These are phyloP conservation scores for Druon quercuslanigerum DNA, from an alignment of 1,140 invertebrate species.

Conservation along the genomic window DNA sequence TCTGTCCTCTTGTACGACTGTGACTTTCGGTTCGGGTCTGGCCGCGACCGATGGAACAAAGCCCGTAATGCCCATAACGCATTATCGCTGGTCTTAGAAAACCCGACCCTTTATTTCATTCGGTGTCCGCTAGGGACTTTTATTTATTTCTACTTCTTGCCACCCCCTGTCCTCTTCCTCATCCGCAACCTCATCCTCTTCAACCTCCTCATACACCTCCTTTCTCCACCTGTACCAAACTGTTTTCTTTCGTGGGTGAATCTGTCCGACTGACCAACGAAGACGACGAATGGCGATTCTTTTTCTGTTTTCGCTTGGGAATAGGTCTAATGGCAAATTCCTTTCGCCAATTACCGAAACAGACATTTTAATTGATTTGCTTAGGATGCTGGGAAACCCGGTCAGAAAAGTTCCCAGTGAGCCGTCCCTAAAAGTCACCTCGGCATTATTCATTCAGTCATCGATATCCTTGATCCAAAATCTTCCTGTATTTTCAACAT, in stretches of 20 bases:
- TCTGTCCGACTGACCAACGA: neutral
- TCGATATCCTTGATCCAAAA: too few species aligned
- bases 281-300: neutral
- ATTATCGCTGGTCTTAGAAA: constrained; percentile 56
- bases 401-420: constrained; percentile 13
- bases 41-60: constrained; percentile 52
- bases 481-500: too few species aligned
- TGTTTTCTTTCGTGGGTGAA: constrained; percentile 5
- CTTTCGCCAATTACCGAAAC: constrained; percentile 12
- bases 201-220: constrained; percentile 22
- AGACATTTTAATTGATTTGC: constrained; percentile 16
- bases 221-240: neutral
- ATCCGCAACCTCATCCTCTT: constrained; percentile 25
- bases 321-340: constrained; percentile 13
- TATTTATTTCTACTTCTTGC: constrained; percentile 35
- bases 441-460: too few species aligned
- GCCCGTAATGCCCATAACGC: constrained; percentile 57
- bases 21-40: constrained; percentile 47
- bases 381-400: constrained; percentile 5
- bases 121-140: constrained; percentile 43
- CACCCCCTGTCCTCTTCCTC: constrained; percentile 27
- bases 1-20: constrained; percentile 53
- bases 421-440: too few species aligned
- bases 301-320: constrained; percentile 5
- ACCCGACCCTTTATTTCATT: constrained; percentile 52